Conservation (phyloP, 2,797 vertebrate species). For the Lateolabrax maculatus region DNA sequence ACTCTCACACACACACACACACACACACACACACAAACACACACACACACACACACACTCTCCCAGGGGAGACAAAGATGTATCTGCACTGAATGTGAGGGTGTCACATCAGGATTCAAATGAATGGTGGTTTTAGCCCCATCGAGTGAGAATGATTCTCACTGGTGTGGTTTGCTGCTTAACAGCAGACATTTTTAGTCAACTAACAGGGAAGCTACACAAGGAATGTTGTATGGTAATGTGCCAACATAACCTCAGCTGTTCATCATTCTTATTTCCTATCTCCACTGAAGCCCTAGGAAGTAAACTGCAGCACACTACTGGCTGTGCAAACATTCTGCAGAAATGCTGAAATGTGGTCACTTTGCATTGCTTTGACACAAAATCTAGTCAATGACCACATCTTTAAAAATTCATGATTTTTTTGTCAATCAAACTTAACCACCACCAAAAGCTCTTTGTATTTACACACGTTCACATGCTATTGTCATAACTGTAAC, state of each 20-base stretch:
- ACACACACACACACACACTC: slow-evolving; percentile 7
- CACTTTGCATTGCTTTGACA: too few species aligned
- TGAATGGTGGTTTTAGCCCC: background rate
- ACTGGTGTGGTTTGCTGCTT: slow-evolving; percentile 15
- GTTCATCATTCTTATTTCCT: slow-evolving; percentile 10
- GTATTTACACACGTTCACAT: too few species aligned
- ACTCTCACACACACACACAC: slow-evolving; percentile 8
- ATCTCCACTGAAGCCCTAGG: background rate
- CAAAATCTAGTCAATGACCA: too few species aligned
- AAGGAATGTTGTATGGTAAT: background rate
- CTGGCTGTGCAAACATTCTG: background rate
- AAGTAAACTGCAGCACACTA: background rate
- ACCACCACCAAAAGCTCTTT: too few species aligned
- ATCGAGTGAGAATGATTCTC: slow-evolving; percentile 1
- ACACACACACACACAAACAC: background rate
- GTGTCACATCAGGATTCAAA: slow-evolving; percentile 38
- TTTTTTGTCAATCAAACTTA: too few species aligned
- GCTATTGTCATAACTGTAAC: too few species aligned
- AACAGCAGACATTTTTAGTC: background rate
- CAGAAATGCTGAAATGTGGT: background rate
- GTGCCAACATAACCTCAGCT: background rate
- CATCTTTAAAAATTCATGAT: too few species aligned
- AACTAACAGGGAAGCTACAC: background rate
- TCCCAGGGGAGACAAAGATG: slow-evolving; percentile 37
- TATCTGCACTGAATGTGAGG: slow-evolving; percentile 18